Evolutionary conservation across 2,797 vertebrate genomes (phyloP), one percentile per base, ranked within the genome.

Genomic region (Sphaeramia orbicularis): DNA sequence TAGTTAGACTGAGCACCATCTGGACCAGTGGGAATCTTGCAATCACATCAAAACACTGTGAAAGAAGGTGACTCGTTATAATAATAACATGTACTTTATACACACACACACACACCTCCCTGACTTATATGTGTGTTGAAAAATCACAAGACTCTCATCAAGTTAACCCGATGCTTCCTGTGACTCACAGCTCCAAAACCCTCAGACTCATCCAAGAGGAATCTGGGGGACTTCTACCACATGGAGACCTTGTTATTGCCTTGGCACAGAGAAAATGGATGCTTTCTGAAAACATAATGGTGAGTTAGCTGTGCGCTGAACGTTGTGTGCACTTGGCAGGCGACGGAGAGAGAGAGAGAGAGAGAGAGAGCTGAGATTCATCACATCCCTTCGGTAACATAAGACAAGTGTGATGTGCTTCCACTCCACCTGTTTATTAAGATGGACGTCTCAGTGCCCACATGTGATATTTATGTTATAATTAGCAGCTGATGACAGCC

Each of bases 201-300:
- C 48, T 74, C 56, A 15, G 47, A 91, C 85, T 93, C 91, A 94
- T 72, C 79, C 59, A 2, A 24, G 36, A 87, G 81, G 91, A 93
- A 94, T 93, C 80, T 70, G 75, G 88, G 81, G 86, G 78, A 87
- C 84, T 93, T 92, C 59, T 79, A 76, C 50, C 80, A 62, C 76
- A 30, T 43, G 41, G 42, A 74, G 73, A 60, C 36, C 42, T 35
- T 55, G 70, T 32, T 74, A 67, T 16, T 55, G 45, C 63, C 21
- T 47, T 44, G 66, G 50, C 65, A 62, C 24, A 12, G 14, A 41
- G 15, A 30, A 12, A 30, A n/a, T 9, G 8, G 32, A 51, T 16
- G 42, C 40, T 63, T 21, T 64, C 19, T 70, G 69, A 44, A 54
- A 41, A 64, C 43, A 48, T 12, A 10, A 44, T 8, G 48, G 16